Evolutionary conservation across 2,797 vertebrate genomes (phyloP).

Genomic region (Heteromormyrus szaboi): DNA sequence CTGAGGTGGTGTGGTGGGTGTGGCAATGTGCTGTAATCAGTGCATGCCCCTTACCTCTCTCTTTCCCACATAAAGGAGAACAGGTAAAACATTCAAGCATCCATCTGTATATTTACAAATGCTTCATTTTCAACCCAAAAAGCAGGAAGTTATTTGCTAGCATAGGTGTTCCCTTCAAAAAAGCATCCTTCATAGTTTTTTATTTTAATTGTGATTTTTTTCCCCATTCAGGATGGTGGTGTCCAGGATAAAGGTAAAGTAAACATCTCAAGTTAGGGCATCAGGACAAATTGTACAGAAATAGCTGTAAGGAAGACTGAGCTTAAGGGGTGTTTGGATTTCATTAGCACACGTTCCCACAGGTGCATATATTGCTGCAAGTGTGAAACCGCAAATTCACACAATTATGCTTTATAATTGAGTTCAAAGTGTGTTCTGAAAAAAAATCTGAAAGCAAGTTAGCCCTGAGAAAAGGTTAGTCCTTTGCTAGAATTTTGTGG

Average conservation of each 20-base stretch:
- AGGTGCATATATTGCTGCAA: not conserved
- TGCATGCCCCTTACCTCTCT: not conserved
- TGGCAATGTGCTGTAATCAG: not conserved
- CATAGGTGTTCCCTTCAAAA: not conserved
- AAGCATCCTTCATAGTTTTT: not conserved
- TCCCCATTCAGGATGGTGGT: not conserved
- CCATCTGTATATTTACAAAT: not conserved
- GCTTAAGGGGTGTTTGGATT: not conserved
- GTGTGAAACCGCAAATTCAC: not conserved
- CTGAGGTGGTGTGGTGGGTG: not conserved
- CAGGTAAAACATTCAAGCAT: not conserved
- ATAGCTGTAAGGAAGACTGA: not conserved
- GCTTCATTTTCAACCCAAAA: not conserved
- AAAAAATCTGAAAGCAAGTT: not conserved
- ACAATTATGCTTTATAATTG: not conserved
- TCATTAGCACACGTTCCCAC: not conserved
- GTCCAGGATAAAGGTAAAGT: not conserved
- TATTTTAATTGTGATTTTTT: not conserved
- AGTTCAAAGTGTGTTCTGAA: not conserved
- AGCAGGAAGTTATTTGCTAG: not conserved
- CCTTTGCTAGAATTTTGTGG: not conserved
- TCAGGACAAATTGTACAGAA: not conserved
- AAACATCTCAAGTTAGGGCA: not conserved
- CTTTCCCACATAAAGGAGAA: not conserved
- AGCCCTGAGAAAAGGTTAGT: not conserved